Conservation (phyloP, 1,140 invertebrate genomes). For the Polyergus mexicanus region DNA sequence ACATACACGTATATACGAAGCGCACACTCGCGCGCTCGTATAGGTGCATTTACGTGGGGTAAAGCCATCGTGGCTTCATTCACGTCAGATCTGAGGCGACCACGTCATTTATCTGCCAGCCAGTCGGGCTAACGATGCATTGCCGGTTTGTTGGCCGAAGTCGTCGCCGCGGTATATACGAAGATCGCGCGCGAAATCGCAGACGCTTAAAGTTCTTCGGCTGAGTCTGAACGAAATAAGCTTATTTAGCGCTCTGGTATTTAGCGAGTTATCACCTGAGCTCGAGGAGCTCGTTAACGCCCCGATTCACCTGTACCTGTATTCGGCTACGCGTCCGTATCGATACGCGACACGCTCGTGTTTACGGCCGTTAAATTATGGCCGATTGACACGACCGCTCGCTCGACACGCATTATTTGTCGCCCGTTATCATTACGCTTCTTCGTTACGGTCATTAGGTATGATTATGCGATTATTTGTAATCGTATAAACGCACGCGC, state of each 20-base stretch:
- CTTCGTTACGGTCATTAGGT: slow-evolving; percentile 19
- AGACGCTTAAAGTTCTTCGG: neutral
- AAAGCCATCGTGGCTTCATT: slow-evolving; percentile 81
- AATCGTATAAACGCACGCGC: neutral
- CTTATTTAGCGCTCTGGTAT: slow-evolving; percentile 13
- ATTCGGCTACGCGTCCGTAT: slow-evolving; percentile 16
- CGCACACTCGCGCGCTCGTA: slow-evolving; percentile 40
- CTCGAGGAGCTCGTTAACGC: slow-evolving; percentile 42
- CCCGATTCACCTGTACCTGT: slow-evolving; percentile 16
- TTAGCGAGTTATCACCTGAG: slow-evolving; percentile 52
- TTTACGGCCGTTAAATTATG: slow-evolving; percentile 37
- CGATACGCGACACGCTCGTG: neutral
- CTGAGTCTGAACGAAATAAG: slow-evolving; percentile 41
- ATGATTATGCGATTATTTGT: slow-evolving; percentile 37
- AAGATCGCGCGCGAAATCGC: slow-evolving; percentile 52
- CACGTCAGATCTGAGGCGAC: slow-evolving; percentile 82
- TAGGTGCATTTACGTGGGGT: slow-evolving; percentile 66
- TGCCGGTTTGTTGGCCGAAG: slow-evolving; percentile 72
- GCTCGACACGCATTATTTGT: slow-evolving; percentile 10
- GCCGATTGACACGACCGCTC: slow-evolving; percentile 9
- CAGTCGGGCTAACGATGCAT: slow-evolving; percentile 81
- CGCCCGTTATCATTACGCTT: slow-evolving; percentile 20
- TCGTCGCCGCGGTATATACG: slow-evolving; percentile 45
- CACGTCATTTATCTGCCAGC: slow-evolving; percentile 82
- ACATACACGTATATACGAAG: neutral